Evolutionary conservation across 2,888 invertebrate species (phyloP).

Genomic region (Caprella mutica): DNA sequence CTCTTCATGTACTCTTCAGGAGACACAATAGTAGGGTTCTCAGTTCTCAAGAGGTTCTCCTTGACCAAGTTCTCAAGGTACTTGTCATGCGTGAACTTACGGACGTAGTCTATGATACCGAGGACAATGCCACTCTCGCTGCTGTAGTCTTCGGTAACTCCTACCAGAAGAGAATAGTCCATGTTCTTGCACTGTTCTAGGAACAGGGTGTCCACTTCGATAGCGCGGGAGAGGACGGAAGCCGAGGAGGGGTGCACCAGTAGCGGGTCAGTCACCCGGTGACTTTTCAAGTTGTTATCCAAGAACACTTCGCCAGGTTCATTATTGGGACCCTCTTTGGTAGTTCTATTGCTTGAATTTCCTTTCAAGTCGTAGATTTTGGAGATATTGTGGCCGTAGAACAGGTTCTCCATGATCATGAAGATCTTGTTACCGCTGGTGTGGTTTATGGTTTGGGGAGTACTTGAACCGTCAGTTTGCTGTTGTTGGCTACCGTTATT

Average conservation of each 20-base stretch:
- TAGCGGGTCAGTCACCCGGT: conserved; percentile 54
- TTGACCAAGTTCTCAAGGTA: conserved; percentile 90
- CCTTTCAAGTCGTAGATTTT: conserved; percentile 93
- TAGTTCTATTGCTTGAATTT: conserved; percentile 77
- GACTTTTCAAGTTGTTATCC: conserved; percentile 89
- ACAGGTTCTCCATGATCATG: conserved; percentile 93
- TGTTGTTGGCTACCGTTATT: background rate
- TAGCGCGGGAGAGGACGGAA: conserved; percentile 71
- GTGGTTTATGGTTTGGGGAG: conserved; percentile 53
- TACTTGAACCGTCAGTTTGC: background rate
- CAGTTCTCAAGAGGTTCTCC: conserved; percentile 73
- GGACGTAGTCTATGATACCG: conserved; percentile 94
- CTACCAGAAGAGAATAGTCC: conserved; percentile 96
- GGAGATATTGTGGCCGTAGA: conserved; percentile 63
- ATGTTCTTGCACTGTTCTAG: conserved; percentile 74
- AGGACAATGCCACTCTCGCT: conserved; percentile 56
- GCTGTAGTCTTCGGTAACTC: conserved; percentile 63
- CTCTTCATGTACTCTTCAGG: conserved; percentile 74
- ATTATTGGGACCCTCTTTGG: too few species aligned
- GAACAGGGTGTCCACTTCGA: conserved; percentile 83
- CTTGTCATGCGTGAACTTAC: conserved; percentile 98
- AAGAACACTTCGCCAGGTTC: conserved; percentile 73
- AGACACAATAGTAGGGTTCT: conserved; percentile 83
- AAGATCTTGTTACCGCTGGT: conserved; percentile 51
- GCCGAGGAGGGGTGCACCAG: conserved; percentile 80